Evolutionary conservation across 2,113 vertebrate species (phyloP), one percentile per base, ranked within the genome.

Genomic region (Cynocephalus volans): DNA sequence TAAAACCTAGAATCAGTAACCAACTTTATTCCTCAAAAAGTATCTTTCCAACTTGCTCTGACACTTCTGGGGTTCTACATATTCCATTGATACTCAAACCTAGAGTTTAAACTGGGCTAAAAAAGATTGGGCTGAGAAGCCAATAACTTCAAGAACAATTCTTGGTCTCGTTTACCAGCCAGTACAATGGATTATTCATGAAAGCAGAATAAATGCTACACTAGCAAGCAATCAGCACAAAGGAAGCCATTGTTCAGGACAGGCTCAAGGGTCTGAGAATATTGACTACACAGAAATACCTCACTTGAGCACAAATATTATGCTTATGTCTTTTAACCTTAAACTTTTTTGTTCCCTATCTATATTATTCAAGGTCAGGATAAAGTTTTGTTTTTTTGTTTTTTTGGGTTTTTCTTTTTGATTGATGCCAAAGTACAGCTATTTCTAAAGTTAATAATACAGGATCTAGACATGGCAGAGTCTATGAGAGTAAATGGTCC

Each of bases 201-300:
- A 97, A 97, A 86, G 50, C 88, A 86, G 73, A 91, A 73, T 45
- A 88, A 93, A 90, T 84, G 83, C 64, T 84, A 65, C 96, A 92
- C 95, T 81, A 81, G 76, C 8, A 13, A 54, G 60, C 92, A 92
- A 79, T 77, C 64, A 58, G 48, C 50, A 23, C 18, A 67, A 58
- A 69, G 41, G 28, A 97, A 96, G 31, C 12, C 76, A 26, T 67
- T 36, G 2, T 50, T 90, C n/a, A 77, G 31, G 26, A 65, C 62
- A 70, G 2, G 18, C 52, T 91, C 69, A 84, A 85, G 48, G 58
- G 52, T 70, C 79, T 93, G 58, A 87, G 52, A 80, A 70, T 90
- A 96, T 31, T 65, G 95, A 90, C 91, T 62, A 62, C 6, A 12
- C 18, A 50, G 54, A 97, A 97, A 93, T 80, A 86, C 50, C 48